Base-by-base conservation (phyloP, 1,140 invertebrate species). In the Idris sp. region DNA sequence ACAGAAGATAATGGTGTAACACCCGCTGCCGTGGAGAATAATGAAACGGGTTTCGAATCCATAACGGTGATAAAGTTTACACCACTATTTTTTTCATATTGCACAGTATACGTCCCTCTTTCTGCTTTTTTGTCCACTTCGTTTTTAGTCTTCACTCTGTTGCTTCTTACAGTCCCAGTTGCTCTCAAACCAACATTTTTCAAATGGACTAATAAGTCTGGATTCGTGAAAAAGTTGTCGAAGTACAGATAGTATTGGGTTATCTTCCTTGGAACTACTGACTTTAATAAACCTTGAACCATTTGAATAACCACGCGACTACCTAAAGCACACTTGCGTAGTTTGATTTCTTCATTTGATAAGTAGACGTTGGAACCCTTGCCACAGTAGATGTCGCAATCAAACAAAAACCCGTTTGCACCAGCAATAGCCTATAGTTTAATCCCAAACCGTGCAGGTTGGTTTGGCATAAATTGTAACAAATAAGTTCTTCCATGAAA, bases 1-100 rank as follows among this genome's bases (percentile, higher is more conserved):
- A 65, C 61, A 46, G 2, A n/a, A n/a, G n/a, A n/a, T n/a, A n/a
- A n/a, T n/a, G n/a, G n/a, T n/a, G n/a, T n/a, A n/a, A n/a, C n/a
- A 25, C 43, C 26, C 9, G 31, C 54, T 22, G 49, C 22, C 30
- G 69, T 77, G 26, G 48, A 77, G 9, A 58, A 25, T 33, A 69
- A 7, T 0, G 64, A 74, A 51, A 71, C 64, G 35, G 25, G 33
- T 49, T 65, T 74, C 8, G 56, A 48, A 48, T 67, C 53, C 46
- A 69, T 53, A 25, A 74, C 44, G 6, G 56, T 53, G 26, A 67
- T 71, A 26, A 65, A 74, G 18, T 75, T 75, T 8, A 71, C n/a
- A 4, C 54, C 62, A 28, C 53, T 75, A 15, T 59, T 74, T 19
- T 46, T 48, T 1, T 72, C 43, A 43, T 75, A 44, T 10, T 62